phyloP scores from a whole-genome alignment of 2,113 vertebrate species.

The Myotis brandtii region DNA sequence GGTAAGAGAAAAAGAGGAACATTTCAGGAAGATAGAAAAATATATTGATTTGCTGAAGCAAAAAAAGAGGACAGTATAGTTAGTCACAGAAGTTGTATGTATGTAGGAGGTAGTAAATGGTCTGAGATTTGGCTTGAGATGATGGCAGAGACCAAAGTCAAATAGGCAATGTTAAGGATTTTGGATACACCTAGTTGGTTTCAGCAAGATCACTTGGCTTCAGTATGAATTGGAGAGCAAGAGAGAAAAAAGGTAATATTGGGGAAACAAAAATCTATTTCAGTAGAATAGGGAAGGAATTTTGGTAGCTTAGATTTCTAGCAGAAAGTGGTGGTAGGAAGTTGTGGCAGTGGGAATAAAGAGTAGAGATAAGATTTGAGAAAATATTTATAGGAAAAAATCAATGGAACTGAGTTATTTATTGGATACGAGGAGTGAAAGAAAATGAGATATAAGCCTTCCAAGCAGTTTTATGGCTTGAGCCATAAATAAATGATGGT shows the following conservation, averaged over 20 bases:
- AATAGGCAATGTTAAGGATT: neutral
- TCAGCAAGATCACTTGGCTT: neutral
- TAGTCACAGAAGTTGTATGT: neutral
- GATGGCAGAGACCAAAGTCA: neutral
- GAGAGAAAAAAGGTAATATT: neutral
- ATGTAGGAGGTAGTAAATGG: neutral
- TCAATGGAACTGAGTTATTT: neutral
- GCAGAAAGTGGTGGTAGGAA: neutral
- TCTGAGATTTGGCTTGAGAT: neutral
- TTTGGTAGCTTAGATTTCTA: neutral
- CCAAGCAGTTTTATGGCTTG: neutral
- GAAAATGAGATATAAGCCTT: neutral
- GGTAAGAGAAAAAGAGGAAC: neutral
- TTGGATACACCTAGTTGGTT: neutral
- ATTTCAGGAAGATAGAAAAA: constrained; percentile 1
- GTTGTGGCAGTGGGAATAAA: neutral
- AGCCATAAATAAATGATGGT: neutral
- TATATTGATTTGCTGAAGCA: neutral
- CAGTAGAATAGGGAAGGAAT: neutral
- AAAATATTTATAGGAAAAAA: constrained; percentile 10
- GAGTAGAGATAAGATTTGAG: neutral
- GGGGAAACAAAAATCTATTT: neutral
- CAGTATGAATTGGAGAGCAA: neutral
- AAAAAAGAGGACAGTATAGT: neutral
- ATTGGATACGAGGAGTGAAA: neutral